Percentiles rank a stretch among this genome's conserved stretches.
phyloP scores from a whole-genome alignment of 2,888 invertebrate species.

The Acleris sparsana region DNA sequence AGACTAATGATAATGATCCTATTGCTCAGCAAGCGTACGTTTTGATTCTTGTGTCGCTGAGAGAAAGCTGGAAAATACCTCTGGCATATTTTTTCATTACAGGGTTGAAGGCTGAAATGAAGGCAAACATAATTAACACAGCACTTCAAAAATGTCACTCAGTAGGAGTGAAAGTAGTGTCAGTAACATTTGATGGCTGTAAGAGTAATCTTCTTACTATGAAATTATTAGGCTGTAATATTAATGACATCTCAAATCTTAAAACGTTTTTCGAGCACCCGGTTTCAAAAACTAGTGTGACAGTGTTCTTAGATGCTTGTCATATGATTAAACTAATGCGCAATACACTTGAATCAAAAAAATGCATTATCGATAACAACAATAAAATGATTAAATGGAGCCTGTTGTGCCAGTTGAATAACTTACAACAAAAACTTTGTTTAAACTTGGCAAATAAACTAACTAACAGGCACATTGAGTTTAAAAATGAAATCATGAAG shows the following conservation, averaged over 20 bases:
- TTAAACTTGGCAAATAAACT: slow-evolving; percentile 15
- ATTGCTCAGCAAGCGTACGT: slow-evolving; percentile 24
- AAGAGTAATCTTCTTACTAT: background rate
- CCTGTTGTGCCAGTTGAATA: background rate
- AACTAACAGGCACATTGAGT: slow-evolving; percentile 2
- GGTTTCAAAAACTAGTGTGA: background rate
- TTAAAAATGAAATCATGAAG: background rate
- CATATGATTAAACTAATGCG: slow-evolving; percentile 15
- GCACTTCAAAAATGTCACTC: slow-evolving; percentile 19
- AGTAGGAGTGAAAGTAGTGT: slow-evolving; percentile 7
- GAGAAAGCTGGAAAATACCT: slow-evolving; percentile 12
- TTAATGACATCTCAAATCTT: background rate
- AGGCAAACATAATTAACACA: slow-evolving; percentile 7
- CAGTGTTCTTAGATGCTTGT: slow-evolving; percentile 7
- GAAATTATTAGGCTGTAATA: slow-evolving; percentile 10
- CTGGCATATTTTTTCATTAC: slow-evolving; percentile 24
- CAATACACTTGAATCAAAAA: background rate
- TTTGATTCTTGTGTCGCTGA: slow-evolving; percentile 20
- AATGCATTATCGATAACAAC: background rate
- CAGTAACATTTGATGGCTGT: slow-evolving; percentile 12
- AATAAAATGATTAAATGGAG: background rate
- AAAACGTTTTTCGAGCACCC: slow-evolving; percentile 9
- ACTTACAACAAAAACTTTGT: slow-evolving; percentile 1
- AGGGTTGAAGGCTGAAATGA: slow-evolving; percentile 8
- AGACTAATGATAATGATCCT: slow-evolving; percentile 1